These are phyloP conservation scores for Lucinisca nassula DNA, from an alignment of 2,888 invertebrate species.

Conservation along the genomic window DNA sequence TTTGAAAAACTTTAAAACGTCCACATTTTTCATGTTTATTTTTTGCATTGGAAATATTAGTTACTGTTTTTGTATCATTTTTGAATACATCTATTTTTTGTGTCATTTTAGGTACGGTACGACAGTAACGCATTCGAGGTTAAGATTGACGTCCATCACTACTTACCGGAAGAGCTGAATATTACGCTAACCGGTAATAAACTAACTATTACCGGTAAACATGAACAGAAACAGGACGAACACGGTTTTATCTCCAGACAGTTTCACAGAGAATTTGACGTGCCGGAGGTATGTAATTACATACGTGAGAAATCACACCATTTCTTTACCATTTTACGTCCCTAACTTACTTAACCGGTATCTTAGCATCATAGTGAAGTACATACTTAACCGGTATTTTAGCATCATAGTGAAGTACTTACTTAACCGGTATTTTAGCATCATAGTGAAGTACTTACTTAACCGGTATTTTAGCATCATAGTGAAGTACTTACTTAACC, in stretches of 20 bases:
- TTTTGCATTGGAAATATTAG: neutral
- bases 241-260: conserved; percentile 73
- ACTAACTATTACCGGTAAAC: conserved; percentile 77
- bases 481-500: no score
- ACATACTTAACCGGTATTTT: no score
- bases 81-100: neutral
- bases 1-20: no score
- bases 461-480: no score
- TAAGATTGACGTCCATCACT: conserved; percentile 73
- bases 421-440: no score
- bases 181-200: conserved; percentile 69
- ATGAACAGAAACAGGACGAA: conserved; percentile 73
- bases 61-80: neutral
- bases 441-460: no score
- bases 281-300: conserved; percentile 78
- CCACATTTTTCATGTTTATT: neutral
- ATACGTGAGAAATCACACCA: no score
- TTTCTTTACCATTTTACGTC: no score
- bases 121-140: conserved; percentile 69
- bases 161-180: conserved; percentile 70
- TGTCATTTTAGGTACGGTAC: conserved; percentile 68
- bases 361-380: no score
- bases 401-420: no score
- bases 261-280: conserved; percentile 70
- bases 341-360: no score